These are phyloP conservation scores for Pyrgus malvae DNA, from an alignment of 2,888 invertebrate genomes.

Conservation along the genomic window DNA sequence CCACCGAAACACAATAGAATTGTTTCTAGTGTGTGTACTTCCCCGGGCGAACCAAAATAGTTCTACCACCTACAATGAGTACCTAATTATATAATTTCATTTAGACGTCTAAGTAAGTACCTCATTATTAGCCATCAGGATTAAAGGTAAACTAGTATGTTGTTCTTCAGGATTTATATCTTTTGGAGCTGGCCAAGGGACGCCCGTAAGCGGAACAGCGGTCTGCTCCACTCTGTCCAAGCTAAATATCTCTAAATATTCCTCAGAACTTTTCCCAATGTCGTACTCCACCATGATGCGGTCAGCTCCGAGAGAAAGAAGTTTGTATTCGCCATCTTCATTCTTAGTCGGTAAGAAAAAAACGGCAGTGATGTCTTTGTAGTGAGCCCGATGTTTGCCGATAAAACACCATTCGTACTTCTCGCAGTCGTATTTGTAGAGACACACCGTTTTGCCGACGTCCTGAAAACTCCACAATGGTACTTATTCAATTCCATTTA, in stretches of 20 bases:
- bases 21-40: too few species aligned
- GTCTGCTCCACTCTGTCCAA: conserved; percentile 84
- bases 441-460: conserved; percentile 69
- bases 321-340: conserved; percentile 55
- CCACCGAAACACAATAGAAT: too few species aligned
- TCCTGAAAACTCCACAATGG: conserved; percentile 78
- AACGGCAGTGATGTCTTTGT: conserved; percentile 78
- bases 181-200: conserved; percentile 57
- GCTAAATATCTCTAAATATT: conserved; percentile 63
- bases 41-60: too few species aligned
- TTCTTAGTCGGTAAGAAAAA: conserved; percentile 75
- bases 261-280: conserved; percentile 65
- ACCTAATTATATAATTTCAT: too few species aligned
- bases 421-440: conserved; percentile 65
- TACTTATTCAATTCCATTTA: neutral
- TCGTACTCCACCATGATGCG: conserved; percentile 83
- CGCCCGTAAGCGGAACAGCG: conserved; percentile 79
- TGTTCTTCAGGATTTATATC: conserved; percentile 44
- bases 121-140: conserved; percentile 84
- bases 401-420: conserved; percentile 72
- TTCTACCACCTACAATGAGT: too few species aligned
- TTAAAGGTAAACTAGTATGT: conserved; percentile 54
- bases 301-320: conserved; percentile 83
- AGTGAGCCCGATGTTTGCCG: conserved; percentile 84
- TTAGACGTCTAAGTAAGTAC: conserved; percentile 48